Conservation (phyloP, 2,797 vertebrate genomes). For the Mus spretus region DNA sequence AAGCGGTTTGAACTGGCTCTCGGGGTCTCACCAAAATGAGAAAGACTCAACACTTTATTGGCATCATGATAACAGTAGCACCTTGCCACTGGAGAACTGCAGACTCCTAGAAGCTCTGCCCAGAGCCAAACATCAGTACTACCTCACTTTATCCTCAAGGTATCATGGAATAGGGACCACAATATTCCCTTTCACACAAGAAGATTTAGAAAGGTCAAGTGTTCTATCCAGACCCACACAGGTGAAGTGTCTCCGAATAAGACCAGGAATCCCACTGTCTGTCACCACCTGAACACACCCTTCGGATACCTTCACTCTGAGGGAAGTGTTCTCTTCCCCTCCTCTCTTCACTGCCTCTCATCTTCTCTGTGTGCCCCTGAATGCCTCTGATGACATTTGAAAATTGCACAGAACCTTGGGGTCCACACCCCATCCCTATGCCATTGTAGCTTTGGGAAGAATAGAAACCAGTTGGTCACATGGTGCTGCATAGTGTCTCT, state of each 20-base stretch:
- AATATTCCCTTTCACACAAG: neutral
- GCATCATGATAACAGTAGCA: neutral
- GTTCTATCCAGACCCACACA: neutral
- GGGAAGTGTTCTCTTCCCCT: neutral
- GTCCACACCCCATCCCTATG: neutral
- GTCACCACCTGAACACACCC: neutral
- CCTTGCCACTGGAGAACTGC: neutral
- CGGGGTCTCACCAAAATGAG: neutral
- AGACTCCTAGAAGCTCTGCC: neutral
- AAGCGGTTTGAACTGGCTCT: too few relatives aligned
- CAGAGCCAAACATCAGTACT: neutral
- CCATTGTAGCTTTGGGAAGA: neutral
- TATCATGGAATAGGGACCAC: too few relatives aligned
- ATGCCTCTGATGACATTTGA: neutral
- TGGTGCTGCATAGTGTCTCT: too few relatives aligned
- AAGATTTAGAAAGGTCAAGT: conserved; percentile 26
- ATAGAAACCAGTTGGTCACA: neutral
- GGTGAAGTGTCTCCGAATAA: conserved; percentile 3
- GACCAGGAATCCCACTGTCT: neutral
- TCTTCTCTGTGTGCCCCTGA: neutral
- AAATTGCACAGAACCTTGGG: neutral
- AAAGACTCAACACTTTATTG: neutral
- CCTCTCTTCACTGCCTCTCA: too few relatives aligned
- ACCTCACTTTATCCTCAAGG: neutral
- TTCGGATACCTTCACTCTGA: neutral